These are phyloP conservation scores for Aphrophora alni DNA, from an alignment of 2,888 invertebrate species.

Conservation along the genomic window DNA sequence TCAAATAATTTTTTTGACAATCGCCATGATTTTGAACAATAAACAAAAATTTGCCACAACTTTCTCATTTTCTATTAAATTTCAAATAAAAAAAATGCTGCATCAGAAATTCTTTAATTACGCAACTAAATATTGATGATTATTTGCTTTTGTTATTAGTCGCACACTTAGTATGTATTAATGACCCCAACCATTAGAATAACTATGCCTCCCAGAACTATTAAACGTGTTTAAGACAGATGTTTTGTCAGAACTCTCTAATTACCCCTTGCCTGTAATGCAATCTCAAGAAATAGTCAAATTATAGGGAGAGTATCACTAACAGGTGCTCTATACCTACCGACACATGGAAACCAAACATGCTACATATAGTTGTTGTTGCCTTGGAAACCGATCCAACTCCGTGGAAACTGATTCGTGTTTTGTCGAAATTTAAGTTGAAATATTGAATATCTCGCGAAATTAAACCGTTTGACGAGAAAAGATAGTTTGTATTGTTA, in stretches of 20 bases:
- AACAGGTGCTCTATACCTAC: neutral
- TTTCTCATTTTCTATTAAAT: no score
- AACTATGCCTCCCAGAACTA: neutral
- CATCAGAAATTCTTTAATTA: no score
- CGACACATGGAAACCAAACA: neutral
- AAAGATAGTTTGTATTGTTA: neutral
- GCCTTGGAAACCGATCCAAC: neutral
- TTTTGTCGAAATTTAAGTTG: neutral
- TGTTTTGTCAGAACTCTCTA: neutral
- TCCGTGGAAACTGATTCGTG: neutral
- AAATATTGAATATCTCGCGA: neutral
- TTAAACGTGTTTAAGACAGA: neutral
- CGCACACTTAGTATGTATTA: neutral
- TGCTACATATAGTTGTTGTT: neutral
- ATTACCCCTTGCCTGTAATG: neutral
- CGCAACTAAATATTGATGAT: no score
- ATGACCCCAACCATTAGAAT: neutral
- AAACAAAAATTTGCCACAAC: no score
- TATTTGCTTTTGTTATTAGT: no score
- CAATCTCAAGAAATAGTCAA: slow-evolving; percentile 6
- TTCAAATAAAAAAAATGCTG: no score
- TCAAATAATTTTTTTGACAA: no score
- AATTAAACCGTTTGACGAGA: neutral
- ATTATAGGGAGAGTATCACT: neutral
- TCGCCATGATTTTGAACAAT: no score